A percentile compares a stretch with the other conserved stretches of the same genome.
phyloP scores from a whole-genome alignment of 2,888 invertebrate genomes.

The Ceriagrion tenellum region DNA sequence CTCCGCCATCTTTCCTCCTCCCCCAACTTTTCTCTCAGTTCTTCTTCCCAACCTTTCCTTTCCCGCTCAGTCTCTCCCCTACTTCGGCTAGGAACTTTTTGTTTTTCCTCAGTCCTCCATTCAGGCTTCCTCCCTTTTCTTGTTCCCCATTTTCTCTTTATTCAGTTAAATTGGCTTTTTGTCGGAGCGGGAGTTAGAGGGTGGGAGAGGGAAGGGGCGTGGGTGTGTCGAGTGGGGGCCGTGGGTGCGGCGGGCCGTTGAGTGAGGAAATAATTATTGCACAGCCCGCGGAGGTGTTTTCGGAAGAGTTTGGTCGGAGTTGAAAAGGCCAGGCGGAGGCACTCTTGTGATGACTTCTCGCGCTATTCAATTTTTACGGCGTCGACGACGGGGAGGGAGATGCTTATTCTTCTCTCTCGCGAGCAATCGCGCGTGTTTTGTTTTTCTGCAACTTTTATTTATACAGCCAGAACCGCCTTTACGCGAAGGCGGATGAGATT shows the following conservation, averaged over 20 bases:
- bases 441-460: no score
- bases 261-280: slow-evolving; percentile 16
- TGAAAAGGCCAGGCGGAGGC: background rate
- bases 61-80: background rate
- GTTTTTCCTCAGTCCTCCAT: background rate
- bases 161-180: slow-evolving; percentile 39
- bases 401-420: background rate
- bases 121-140: background rate
- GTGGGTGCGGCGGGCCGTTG: background rate
- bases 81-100: background rate
- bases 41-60: background rate
- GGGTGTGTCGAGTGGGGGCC: no score
- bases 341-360: slow-evolving; percentile 22
- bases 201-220: background rate
- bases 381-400: background rate
- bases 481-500: background rate
- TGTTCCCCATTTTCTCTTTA: slow-evolving; percentile 1
- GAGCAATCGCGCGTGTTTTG: background rate
- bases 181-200: background rate
- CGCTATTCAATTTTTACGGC: background rate
- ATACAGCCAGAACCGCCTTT: background rate
- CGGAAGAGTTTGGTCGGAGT: background rate
- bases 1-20: background rate
- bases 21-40: background rate
- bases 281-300: background rate